Base-by-base conservation (phyloP, 2,888 invertebrate genomes). In the Sisyra terminalis region DNA sequence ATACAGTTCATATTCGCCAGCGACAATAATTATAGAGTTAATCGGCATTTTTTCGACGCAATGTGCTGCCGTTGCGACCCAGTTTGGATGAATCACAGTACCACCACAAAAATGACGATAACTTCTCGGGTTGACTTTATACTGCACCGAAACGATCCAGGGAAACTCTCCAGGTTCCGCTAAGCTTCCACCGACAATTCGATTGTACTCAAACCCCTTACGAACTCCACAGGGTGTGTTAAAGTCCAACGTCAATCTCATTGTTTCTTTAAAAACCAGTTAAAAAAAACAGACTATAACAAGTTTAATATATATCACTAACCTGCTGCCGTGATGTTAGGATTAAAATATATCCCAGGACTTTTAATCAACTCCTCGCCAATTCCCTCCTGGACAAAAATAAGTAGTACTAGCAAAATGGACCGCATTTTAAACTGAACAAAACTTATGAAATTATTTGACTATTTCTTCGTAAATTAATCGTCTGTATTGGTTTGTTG, bases 61-160 rank as follows among this genome's bases (percentile, higher is more conserved):
- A 45, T 58, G 56, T 5, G 51, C 57, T 3, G 56, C 55, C 2
- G 57, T 55, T 15, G 55, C 42, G 2, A 54, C 49, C 49, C 52
- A 54, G 31, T 49, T 45, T 3, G 48, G 40, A 30, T 49, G 45
- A 11, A 56, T 40, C 8, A 57, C 47, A 2, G 55, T 49, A 7
- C 55, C 57, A 1, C 56, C 57, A 44, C 57, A 57, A 13, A 53
- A 49, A 30, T 56, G 56, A n/a, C 49, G 39, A 2, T 48, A 43
- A 10, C 42, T 39, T 29, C 40, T 34, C 7, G 16, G 36, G 4
- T 46, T 50, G 2, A 47, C 46, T 17, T 50, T 30, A 35, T 50
- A 35, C 44, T 58, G 57, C 14, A 58, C 40, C 1, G 56, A 55
- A n/a, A 57, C 50, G 45, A 55, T 52, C 53, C 53, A 57, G 0